Evolutionary conservation across 1,140 invertebrate genomes (phyloP).

Genomic region (Parapsyche elsis): DNA sequence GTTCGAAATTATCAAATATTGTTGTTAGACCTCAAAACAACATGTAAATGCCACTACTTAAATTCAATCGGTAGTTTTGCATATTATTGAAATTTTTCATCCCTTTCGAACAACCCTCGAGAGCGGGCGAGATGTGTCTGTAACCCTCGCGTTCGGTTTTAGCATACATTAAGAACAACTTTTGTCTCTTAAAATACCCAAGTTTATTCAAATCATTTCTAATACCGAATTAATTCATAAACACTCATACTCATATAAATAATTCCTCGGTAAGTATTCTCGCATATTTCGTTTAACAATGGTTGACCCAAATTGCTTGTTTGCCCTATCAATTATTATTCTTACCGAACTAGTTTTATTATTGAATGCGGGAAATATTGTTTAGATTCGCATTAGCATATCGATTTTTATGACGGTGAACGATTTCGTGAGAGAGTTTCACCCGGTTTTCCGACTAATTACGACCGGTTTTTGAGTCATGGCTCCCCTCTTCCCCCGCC

Average conservation of each 20-base stretch:
- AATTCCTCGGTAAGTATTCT: slow-evolving; percentile 1
- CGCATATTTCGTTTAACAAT: slow-evolving; percentile 19
- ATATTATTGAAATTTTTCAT: slow-evolving; percentile 18
- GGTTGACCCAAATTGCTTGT: slow-evolving; percentile 41
- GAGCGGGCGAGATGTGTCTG: not conserved
- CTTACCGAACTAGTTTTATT: not conserved
- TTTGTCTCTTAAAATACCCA: slow-evolving; percentile 25
- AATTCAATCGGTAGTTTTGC: slow-evolving; percentile 19
- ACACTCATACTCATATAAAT: not conserved
- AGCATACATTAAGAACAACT: slow-evolving; percentile 27
- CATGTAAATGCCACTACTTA: slow-evolving; percentile 33
- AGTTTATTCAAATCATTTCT: slow-evolving; percentile 41
- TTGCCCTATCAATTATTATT: slow-evolving; percentile 30
- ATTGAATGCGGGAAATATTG: not conserved
- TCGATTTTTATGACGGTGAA: slow-evolving; percentile 19
- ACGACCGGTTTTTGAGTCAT: slow-evolving; percentile 7
- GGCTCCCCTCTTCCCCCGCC: not conserved
- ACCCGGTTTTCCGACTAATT: not conserved
- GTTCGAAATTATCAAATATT: slow-evolving; percentile 41
- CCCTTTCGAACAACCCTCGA: not conserved
- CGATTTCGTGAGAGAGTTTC: slow-evolving; percentile 8
- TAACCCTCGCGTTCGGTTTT: slow-evolving; percentile 16
- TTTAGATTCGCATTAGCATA: slow-evolving; percentile 13
- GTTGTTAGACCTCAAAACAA: slow-evolving; percentile 30
- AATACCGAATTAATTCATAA: slow-evolving; percentile 34